A percentile compares a stretch with the other conserved stretches of the same genome.
Conservation (phyloP, 2,888 invertebrate species). For the Drosophila phalerata region DNA sequence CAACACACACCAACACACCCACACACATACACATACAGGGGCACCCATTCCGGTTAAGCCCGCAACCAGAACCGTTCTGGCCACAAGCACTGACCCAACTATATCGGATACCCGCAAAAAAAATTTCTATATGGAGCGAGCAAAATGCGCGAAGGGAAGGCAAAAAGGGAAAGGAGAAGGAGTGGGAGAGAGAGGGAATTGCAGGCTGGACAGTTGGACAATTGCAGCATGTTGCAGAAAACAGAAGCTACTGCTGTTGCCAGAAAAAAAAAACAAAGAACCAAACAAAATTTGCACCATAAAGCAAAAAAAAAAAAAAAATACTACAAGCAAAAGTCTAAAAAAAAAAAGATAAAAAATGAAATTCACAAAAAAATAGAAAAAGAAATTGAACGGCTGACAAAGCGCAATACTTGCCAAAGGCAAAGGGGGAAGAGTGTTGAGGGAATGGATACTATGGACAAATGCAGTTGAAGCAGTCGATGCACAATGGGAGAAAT, state of each 20-base stretch:
- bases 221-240: constrained; percentile 79
- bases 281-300: constrained; percentile 54
- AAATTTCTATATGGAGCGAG: constrained; percentile 49
- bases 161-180: neutral
- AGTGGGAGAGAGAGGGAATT: constrained; percentile 4
- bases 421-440: neutral
- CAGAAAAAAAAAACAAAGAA: constrained; percentile 22
- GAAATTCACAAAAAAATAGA: constrained; percentile 1
- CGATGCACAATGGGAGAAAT: neutral
- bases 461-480: constrained; percentile 15
- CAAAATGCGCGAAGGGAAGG: neutral
- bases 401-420: constrained; percentile 42
- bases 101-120: constrained; percentile 84
- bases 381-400: constrained; percentile 42
- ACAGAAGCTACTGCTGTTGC: constrained; percentile 47
- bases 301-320: constrained; percentile 52
- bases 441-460: neutral
- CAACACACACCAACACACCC: constrained; percentile 24
- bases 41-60: constrained; percentile 56
- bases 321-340: neutral
- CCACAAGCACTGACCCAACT: constrained; percentile 85
- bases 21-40: neutral
- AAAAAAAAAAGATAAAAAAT: constrained; percentile 24
- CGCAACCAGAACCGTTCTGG: constrained; percentile 85
- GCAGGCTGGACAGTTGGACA: constrained; percentile 54